Evolutionary conservation across 2,888 invertebrate species (phyloP).

Genomic region (Cheilosia pagana): DNA sequence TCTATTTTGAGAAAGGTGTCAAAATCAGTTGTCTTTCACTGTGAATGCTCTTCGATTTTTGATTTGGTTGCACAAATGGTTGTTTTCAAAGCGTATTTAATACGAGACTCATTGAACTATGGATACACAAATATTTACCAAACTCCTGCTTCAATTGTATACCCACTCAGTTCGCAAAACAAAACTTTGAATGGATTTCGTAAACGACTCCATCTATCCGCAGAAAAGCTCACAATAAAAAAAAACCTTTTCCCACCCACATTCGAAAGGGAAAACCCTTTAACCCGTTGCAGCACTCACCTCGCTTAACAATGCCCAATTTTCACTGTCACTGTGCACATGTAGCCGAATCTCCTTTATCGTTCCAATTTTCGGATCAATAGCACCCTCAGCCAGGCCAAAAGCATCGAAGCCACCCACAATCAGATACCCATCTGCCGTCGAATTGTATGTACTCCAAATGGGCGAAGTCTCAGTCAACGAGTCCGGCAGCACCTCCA

Average conservation of each 20-base stretch:
- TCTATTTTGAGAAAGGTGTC: too few species aligned
- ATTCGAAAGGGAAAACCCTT: not conserved
- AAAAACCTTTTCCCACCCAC: not conserved
- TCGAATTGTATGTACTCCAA: conserved; percentile 86
- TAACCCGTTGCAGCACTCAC: conserved; percentile 84
- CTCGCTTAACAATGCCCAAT: conserved; percentile 97
- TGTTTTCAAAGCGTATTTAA: too few species aligned
- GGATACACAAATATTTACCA: too few species aligned
- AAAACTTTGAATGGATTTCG: conserved; percentile 11
- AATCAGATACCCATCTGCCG: conserved; percentile 88
- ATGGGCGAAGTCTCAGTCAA: conserved; percentile 83
- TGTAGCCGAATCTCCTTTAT: conserved; percentile 90
- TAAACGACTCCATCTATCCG: not conserved
- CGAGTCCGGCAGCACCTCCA: conserved; percentile 89
- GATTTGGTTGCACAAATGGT: too few species aligned
- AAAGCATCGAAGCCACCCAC: conserved; percentile 91
- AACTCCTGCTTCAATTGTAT: conserved; percentile 13
- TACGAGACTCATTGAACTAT: too few species aligned
- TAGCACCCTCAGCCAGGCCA: conserved; percentile 90
- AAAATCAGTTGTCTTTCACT: too few species aligned
- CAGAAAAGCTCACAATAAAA: not conserved
- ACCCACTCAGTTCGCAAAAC: conserved; percentile 8
- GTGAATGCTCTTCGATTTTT: too few species aligned
- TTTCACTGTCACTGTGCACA: conserved; percentile 91
- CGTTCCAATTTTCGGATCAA: conserved; percentile 88